Conservation (phyloP, 2,113 vertebrate species). For the Gallinago jamesoni region DNA sequence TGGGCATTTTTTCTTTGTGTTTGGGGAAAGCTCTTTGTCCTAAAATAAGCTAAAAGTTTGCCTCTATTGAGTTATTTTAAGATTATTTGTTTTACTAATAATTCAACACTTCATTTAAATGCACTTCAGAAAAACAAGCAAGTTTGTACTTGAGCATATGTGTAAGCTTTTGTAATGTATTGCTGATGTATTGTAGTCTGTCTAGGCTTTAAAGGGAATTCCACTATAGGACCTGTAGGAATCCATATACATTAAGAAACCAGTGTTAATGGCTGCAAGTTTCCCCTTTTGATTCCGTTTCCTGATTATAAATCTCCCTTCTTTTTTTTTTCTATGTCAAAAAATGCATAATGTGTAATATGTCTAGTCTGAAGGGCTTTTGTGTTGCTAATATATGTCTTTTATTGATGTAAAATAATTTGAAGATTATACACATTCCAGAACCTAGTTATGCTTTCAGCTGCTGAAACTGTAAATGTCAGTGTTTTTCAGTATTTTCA, state of each 20-base stretch:
- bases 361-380: neutral
- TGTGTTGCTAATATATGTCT: neutral
- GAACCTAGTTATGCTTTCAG: neutral
- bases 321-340: neutral
- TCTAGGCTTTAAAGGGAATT: neutral
- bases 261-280: neutral
- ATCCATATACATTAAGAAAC: neutral
- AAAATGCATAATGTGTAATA: neutral
- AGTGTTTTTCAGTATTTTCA: neutral
- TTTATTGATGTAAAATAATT: neutral
- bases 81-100: neutral
- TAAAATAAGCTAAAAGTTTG: neutral
- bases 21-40: neutral
- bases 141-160: neutral
- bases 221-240: neutral
- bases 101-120: neutral
- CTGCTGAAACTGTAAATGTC: neutral
- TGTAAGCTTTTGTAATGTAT: neutral
- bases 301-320: neutral
- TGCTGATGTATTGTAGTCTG: neutral
- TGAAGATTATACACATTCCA: neutral
- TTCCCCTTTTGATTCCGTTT: neutral
- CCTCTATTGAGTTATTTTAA: neutral
- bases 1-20: neutral
- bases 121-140: neutral